Evolutionary conservation across 2,113 vertebrate species (phyloP).

Genomic region (Garra rufa): DNA sequence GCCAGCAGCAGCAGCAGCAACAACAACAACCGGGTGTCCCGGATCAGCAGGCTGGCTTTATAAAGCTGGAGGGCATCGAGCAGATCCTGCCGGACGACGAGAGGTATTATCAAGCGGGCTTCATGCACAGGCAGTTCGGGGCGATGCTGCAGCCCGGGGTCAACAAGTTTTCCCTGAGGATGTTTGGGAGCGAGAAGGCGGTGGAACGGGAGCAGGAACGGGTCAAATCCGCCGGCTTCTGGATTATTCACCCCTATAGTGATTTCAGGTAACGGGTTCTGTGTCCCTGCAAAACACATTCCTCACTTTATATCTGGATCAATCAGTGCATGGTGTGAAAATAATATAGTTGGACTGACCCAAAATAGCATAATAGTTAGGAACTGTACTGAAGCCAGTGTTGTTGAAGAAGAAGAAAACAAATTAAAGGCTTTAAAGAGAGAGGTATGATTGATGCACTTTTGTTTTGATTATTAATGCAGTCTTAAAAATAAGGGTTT

Average conservation of each 20-base stretch:
- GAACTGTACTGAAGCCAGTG: background rate
- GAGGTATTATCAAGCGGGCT: slow-evolving; percentile 89
- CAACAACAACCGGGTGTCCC: slow-evolving; percentile 61
- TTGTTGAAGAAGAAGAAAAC: background rate
- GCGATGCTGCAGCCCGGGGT: slow-evolving; percentile 98
- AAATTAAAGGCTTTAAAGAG: background rate
- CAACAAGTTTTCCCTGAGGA: slow-evolving; percentile 99
- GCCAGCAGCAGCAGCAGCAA: slow-evolving; percentile 46
- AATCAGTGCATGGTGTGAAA: background rate
- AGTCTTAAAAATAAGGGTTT: too few relatives aligned
- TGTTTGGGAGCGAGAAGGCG: slow-evolving; percentile 99
- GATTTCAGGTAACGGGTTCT: slow-evolving; percentile 92
- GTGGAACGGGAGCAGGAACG: slow-evolving; percentile 97
- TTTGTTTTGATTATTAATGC: background rate
- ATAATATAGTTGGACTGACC: background rate
- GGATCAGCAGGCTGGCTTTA: slow-evolving; percentile 78
- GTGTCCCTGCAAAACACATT: background rate
- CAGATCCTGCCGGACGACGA: slow-evolving; percentile 93
- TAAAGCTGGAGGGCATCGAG: slow-evolving; percentile 91
- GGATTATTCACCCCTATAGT: slow-evolving; percentile 99
- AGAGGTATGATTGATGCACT: background rate
- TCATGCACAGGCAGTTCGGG: slow-evolving; percentile 97
- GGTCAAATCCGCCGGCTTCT: slow-evolving; percentile 97
- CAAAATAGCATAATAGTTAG: background rate
- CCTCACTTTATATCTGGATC: background rate